Percentiles rank a stretch among this genome's conserved stretches.
These are phyloP conservation scores for Leucozona laternaria DNA, from an alignment of 2,888 invertebrate genomes.

Conservation along the genomic window DNA sequence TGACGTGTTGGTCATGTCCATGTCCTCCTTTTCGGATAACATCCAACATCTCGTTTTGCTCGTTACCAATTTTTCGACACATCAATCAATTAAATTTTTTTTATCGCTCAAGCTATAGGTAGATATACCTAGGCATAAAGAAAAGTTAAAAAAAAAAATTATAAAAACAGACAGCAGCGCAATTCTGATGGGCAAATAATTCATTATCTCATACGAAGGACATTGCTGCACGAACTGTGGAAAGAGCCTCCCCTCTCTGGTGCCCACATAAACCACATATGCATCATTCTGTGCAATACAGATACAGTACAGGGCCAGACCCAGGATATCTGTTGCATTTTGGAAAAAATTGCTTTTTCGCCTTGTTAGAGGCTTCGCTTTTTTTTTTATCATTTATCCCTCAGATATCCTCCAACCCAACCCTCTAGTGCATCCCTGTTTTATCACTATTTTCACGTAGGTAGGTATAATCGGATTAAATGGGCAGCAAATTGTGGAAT, in stretches of 20 bases:
- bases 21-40: constrained; percentile 7
- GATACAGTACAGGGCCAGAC: background rate
- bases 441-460: constrained; percentile 25
- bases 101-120: background rate
- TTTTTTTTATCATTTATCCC: background rate
- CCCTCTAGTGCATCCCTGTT: background rate
- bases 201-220: constrained; percentile 73
- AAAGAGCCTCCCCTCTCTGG: background rate
- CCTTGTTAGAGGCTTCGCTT: constrained; percentile 37
- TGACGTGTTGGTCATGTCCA: constrained; percentile 33
- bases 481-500: constrained; percentile 75
- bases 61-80: constrained; percentile 71
- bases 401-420: background rate
- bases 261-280: constrained; percentile 47
- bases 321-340: constrained; percentile 58
- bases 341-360: constrained; percentile 53
- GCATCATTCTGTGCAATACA: constrained; percentile 30
- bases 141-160: constrained; percentile 25
- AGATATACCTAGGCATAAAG: background rate
- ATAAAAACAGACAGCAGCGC: constrained; percentile 31
- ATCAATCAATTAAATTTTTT: constrained; percentile 65
- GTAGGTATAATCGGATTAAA: constrained; percentile 74
- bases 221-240: constrained; percentile 28
- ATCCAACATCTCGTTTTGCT: constrained; percentile 34
- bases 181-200: constrained; percentile 75